Evolutionary conservation across 2,888 invertebrate genomes (phyloP).

Genomic region (Limnephilus auricula): DNA sequence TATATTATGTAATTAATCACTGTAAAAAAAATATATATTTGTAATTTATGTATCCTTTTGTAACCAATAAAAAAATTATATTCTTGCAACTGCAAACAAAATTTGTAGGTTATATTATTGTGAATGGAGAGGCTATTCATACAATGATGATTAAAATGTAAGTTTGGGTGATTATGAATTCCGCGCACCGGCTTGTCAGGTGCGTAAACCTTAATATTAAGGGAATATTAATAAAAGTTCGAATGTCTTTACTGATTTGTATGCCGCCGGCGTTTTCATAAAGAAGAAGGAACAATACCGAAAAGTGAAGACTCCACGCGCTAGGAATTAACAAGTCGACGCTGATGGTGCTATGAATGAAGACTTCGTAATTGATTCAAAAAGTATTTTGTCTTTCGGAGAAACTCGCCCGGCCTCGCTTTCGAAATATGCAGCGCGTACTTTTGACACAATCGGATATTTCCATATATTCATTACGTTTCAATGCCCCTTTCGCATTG

Average conservation of each 20-base stretch:
- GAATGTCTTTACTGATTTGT: background rate
- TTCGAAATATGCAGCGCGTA: conserved; percentile 44
- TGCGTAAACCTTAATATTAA: conserved; percentile 4
- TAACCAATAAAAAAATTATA: too few species aligned
- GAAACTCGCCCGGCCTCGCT: conserved; percentile 53
- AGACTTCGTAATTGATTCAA: conserved; percentile 49
- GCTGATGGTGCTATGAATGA: conserved; percentile 39
- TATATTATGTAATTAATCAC: too few species aligned
- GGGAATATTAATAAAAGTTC: background rate
- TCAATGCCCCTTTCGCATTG: conserved; percentile 33
- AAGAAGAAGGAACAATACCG: conserved; percentile 57
- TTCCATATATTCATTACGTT: conserved; percentile 31
- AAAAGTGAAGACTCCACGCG: conserved; percentile 57
- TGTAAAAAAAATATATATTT: too few species aligned
- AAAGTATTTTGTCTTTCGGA: conserved; percentile 55
- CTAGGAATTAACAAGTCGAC: conserved; percentile 48
- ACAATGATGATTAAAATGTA: background rate
- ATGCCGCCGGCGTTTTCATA: conserved; percentile 54
- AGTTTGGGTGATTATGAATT: background rate
- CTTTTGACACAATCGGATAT: conserved; percentile 47
- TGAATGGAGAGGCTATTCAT: background rate
- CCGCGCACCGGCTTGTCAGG: background rate
- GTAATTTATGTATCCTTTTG: too few species aligned
- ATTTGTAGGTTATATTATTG: background rate
- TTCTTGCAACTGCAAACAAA: too few species aligned